Evolutionary conservation across 2,888 invertebrate genomes (phyloP).

Genomic region (Plutella xylostella): DNA sequence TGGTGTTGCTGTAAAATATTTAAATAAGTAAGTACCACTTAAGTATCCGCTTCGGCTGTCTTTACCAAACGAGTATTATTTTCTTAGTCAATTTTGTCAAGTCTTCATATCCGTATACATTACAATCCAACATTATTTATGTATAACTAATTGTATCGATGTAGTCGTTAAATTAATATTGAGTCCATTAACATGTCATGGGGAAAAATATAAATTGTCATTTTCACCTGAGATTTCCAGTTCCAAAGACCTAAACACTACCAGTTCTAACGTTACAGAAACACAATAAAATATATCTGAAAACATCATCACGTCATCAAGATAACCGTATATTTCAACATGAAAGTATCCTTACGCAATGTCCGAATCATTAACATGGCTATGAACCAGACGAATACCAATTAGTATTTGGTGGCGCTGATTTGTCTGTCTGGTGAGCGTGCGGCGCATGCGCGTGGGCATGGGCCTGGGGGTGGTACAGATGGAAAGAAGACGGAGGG

Average conservation of each 20-base stretch:
- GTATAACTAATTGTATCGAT: neutral
- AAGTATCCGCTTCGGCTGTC: no score
- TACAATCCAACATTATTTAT: neutral
- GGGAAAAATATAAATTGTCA: neutral
- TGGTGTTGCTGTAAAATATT: no score
- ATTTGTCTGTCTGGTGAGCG: constrained; percentile 67
- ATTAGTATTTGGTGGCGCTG: constrained; percentile 76
- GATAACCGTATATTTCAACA: neutral
- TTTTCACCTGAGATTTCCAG: neutral
- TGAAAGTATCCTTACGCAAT: neutral
- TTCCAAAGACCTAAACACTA: no score
- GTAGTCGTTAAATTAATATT: neutral
- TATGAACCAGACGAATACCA: constrained; percentile 87
- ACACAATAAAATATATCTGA: no score
- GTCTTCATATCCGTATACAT: constrained; percentile 3
- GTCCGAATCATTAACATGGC: constrained; percentile 34
- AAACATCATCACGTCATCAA: no score
- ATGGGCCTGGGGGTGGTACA: constrained; percentile 80
- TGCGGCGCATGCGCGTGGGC: constrained; percentile 48
- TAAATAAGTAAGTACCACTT: no score
- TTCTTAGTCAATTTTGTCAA: no score
- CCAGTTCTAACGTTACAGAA: no score
- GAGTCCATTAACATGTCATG: no score
- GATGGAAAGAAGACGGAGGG: constrained; percentile 82
- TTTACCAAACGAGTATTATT: no score